Base-by-base conservation (phyloP, 92 coral and sea anemone species). In the Blastomussa wellsi region DNA sequence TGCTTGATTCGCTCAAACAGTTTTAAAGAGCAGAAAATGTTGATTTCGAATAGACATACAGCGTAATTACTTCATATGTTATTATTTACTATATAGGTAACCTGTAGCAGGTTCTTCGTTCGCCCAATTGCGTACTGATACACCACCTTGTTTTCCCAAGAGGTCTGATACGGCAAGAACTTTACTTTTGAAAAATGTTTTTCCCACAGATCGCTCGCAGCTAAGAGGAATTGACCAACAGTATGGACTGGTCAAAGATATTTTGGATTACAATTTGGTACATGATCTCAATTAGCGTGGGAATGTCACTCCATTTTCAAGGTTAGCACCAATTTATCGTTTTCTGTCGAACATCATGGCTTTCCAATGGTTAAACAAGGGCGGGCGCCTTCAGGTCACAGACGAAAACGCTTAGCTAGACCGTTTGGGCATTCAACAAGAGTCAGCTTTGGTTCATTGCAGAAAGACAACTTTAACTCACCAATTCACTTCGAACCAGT, bases 121-220 rank as follows among this genome's bases (percentile, higher is more conserved):
- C 87, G 60, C 87, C 87, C 87, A 83, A 83, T 83, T 83, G 87
- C 48, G 51, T 60, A 26, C 42, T 53, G 29, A 32, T 74, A 42
- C 81, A 74, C 80, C 67, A 39, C 74, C 28, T 83, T 83, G 87
- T 75, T 74, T 73, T 48, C 72, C 42, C 74, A 83, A 83, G 81
- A 83, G 62, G 29, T 64, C 48, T 75, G 28, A 44, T 65, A 62
- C 62, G 44, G 44, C 74, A 31, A 57, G 42, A 74, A 60, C 73
- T 35, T 57, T 80, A 33, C 16, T 66, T 66, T 39, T 3, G 4
- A 44, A 65, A 41, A 20, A 20, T 16, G 37, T 36, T 78, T 81
- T 81, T 4, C 31, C 16, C 12, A 38, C 44, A 33, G 48, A 48
- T 14, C 52, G 14, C 51, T 48, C 3, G 15, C 48, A 4, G 65